Evolutionary conservation across 2,113 vertebrate species (phyloP).

Genomic region (Sphaerodactylus townsendi): DNA sequence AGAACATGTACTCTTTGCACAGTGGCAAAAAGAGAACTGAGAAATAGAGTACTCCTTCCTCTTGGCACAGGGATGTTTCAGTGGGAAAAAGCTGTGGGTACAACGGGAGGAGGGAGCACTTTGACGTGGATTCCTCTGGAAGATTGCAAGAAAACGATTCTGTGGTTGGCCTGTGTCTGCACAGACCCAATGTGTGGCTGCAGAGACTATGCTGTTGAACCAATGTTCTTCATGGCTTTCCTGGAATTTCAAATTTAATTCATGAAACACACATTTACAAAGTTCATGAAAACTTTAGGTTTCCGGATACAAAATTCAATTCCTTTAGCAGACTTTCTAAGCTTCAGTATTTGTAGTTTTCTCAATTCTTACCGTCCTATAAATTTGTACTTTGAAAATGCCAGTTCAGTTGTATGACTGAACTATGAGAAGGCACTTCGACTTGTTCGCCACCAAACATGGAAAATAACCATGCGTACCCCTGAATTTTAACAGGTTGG

Average conservation of each 20-base stretch:
- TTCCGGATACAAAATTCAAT: not conserved
- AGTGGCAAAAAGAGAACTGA: no score
- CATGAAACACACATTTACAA: slow-evolving; percentile 34
- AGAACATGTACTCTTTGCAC: no score
- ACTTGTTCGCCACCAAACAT: not conserved
- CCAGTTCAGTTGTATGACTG: not conserved
- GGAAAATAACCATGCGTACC: not conserved
- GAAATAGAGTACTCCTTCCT: no score
- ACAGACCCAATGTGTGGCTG: no score
- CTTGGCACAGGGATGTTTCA: no score
- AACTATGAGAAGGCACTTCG: not conserved
- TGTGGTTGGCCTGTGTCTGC: no score
- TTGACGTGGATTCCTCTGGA: no score
- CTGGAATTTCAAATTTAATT: slow-evolving; percentile 2
- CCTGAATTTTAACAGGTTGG: not conserved
- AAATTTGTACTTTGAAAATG: not conserved
- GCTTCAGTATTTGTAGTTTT: not conserved
- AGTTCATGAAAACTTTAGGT: not conserved
- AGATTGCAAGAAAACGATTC: no score
- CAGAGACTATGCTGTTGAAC: no score
- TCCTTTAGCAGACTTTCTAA: not conserved
- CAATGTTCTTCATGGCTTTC: not conserved
- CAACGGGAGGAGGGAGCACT: no score
- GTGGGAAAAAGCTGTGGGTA: no score
- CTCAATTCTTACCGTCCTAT: not conserved